phyloP scores from a whole-genome alignment of 92 coral and sea anemone genomes.

The Epizoanthus stellaris region DNA sequence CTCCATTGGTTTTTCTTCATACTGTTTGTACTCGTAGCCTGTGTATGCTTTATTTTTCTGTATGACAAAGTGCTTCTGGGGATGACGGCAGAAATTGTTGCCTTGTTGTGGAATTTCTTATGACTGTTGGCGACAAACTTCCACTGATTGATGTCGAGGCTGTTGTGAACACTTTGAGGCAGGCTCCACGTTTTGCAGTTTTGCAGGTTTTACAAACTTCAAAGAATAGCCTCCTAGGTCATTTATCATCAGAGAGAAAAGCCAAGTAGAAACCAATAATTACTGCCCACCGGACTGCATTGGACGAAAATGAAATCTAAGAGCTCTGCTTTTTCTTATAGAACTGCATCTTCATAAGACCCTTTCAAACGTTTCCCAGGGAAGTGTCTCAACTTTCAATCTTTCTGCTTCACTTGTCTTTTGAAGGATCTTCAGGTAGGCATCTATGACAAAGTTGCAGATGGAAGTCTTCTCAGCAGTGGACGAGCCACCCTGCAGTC shows the following conservation, averaged over 20 bases:
- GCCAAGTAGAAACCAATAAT: too few relatives aligned
- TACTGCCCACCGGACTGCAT: too few relatives aligned
- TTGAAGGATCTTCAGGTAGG: too few relatives aligned
- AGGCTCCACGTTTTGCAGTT: constrained; percentile 21
- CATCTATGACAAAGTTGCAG: neutral
- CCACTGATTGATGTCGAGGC: constrained; percentile 20
- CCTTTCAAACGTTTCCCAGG: neutral
- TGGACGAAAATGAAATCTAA: too few relatives aligned
- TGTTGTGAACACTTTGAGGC: constrained; percentile 11
- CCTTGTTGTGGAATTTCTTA: constrained; percentile 37
- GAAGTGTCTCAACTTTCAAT: neutral
- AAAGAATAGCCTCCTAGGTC: too few relatives aligned
- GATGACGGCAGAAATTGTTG: neutral
- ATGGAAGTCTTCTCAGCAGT: neutral
- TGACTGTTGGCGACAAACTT: constrained; percentile 18
- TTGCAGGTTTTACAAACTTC: too few relatives aligned
- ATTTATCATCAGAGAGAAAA: too few relatives aligned
- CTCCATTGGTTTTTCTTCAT: constrained; percentile 51
- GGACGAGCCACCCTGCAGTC: constrained; percentile 16
- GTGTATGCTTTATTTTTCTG: too few relatives aligned
- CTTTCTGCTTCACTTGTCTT: neutral
- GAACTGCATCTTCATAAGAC: too few relatives aligned
- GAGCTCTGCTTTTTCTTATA: too few relatives aligned
- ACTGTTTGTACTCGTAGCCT: constrained; percentile 33
- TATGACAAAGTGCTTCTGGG: too few relatives aligned